phyloP scores from a whole-genome alignment of 2,113 vertebrate species.

The Notechis scutatus region DNA sequence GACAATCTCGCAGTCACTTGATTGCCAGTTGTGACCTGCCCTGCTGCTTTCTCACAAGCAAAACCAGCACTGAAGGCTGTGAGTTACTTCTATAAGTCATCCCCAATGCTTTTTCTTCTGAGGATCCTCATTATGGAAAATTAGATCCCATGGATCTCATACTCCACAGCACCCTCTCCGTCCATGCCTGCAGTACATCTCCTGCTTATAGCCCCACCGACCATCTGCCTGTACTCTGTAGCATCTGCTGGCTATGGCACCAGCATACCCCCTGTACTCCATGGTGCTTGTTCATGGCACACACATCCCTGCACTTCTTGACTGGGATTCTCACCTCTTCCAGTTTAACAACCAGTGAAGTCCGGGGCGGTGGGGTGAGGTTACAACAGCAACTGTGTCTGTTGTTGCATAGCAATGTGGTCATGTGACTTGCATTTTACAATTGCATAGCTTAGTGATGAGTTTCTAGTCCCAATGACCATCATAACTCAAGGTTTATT shows the following conservation, averaged over 20 bases:
- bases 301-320: not conserved
- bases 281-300: not conserved
- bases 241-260: not conserved
- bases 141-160: not conserved
- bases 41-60: not conserved
- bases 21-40: not conserved
- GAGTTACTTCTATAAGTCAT: not conserved
- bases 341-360: not conserved
- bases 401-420: not conserved
- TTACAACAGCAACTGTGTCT: not conserved
- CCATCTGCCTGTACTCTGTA: not conserved
- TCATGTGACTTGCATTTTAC: not conserved
- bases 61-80: not conserved
- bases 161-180: not conserved
- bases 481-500: not conserved
- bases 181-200: not conserved
- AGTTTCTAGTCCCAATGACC: not conserved
- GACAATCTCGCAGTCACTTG: not conserved
- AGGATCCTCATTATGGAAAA: not conserved
- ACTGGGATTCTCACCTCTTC: not conserved
- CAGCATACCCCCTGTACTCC: not conserved
- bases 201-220: not conserved
- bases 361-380: not conserved
- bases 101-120: not conserved
- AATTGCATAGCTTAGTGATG: not conserved